Percentiles rank a stretch among this genome's conserved stretches.
Conservation (phyloP, 1,140 invertebrate species). For the Bicyclus anynana region DNA sequence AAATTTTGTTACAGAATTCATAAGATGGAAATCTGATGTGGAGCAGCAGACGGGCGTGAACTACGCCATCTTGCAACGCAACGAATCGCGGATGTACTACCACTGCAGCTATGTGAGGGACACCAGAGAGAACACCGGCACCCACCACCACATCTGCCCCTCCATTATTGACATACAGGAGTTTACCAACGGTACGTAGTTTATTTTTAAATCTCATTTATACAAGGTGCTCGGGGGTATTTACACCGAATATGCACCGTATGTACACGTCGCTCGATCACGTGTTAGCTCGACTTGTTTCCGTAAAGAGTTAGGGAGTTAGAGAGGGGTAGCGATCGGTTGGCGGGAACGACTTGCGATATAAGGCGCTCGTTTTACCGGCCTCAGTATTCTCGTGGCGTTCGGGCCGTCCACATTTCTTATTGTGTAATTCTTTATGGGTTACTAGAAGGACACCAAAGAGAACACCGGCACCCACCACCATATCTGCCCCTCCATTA, state of each 20-base stretch:
- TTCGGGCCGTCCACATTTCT: no score
- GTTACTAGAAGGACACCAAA: neutral
- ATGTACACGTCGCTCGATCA: no score
- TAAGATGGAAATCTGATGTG: slow-evolving; percentile 41
- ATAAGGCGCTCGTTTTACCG: no score
- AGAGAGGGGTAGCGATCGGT: no score
- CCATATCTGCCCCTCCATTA: slow-evolving; percentile 39
- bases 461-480: slow-evolving; percentile 1
- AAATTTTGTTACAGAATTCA: slow-evolving; percentile 37
- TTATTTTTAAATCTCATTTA: no score
- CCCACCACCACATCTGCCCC: slow-evolving; percentile 34
- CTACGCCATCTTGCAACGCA: slow-evolving; percentile 33
- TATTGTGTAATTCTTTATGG: no score
- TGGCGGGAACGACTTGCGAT: no score
- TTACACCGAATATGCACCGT: no score
- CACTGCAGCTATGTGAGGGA: slow-evolving; percentile 28
- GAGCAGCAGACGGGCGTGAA: slow-evolving; percentile 27
- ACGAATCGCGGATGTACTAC: slow-evolving; percentile 31
- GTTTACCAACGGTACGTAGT: slow-evolving; percentile 34
- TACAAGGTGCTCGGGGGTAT: no score
- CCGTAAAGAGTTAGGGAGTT: no score
- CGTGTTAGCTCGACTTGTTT: no score
- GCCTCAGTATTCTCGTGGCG: no score
- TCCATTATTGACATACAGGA: slow-evolving; percentile 38
- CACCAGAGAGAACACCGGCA: neutral